phyloP scores from a whole-genome alignment of 2,113 vertebrate genomes.

The Actenoides hombroni region DNA sequence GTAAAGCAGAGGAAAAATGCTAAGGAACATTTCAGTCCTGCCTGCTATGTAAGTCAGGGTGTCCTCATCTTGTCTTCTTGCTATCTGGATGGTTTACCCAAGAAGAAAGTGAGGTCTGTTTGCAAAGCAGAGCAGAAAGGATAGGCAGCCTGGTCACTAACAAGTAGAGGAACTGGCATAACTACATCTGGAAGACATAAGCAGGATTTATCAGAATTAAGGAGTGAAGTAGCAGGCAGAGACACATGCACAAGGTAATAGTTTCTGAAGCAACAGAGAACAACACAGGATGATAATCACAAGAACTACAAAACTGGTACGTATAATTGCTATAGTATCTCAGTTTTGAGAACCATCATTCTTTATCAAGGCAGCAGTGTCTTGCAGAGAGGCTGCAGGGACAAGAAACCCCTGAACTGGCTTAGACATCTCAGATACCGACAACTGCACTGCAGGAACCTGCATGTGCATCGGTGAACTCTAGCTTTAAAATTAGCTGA shows the following conservation, averaged over 20 bases:
- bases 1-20: conserved; percentile 8
- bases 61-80: background rate
- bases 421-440: background rate
- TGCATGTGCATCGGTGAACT: background rate
- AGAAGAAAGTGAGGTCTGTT: background rate
- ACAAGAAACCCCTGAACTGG: background rate
- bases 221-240: background rate
- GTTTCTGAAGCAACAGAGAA: background rate
- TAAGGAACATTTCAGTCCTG: background rate
- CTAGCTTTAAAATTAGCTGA: background rate
- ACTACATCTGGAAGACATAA: background rate
- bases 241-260: background rate
- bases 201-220: background rate
- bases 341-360: background rate
- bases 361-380: background rate
- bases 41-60: background rate
- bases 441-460: background rate
- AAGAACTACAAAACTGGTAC: background rate
- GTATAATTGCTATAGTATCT: background rate
- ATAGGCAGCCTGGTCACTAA: background rate
- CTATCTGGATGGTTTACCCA: background rate
- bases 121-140: background rate
- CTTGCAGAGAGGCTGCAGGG: background rate
- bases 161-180: background rate
- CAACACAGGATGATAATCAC: background rate